Base-by-base conservation (phyloP, 2,797 vertebrate genomes). In the Gila robusta region DNA sequence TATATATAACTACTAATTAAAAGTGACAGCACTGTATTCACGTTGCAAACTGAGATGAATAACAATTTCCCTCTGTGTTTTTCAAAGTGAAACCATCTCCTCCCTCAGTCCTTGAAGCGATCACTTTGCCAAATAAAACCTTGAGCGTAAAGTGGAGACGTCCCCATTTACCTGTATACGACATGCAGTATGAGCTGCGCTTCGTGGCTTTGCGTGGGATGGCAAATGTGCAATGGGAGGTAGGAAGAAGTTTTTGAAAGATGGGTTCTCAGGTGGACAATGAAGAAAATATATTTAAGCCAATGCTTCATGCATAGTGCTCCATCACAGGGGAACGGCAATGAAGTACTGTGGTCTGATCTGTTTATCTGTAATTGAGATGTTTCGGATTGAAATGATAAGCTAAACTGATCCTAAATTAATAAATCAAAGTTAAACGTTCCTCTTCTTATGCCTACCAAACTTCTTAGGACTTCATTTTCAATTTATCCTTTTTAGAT, bases 51-150 rank as follows among this genome's bases (percentile, higher is more conserved):
- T 64, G 21, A 32, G 11, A 47, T 64, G 37, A 69, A 47, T 19
- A 83, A 80, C 8, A 70, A 39, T 66, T 49, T 28, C 11, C 19
- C 12, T 66, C 5, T 39, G 7, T 76, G 17, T 44, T 41, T 73
- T 71, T 28, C 86, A 37, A 89, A 99, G 98, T 98, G 81, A 98
- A 97, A 91, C 97, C 96, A 0, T 91, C 96, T 71, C 84, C 96
- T 85, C 97, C 97, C 17, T 93, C 91, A 8, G 90, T 69, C 0
- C 89, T 98, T 49, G 90, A 84, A 87, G 97, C 97, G n/a, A 94
- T 96, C 86, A 97, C 90, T 82, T 89, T 59, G 81, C 93, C 93
- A 4, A 88, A 80, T 1, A 96, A 96, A 54, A 91, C 95, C 87
- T 92, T 99, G 88, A 94, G 79, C 5, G 92, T 98, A 59, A 95